phyloP scores from a whole-genome alignment of 2,797 vertebrate species.

The Otolemur crassicaudatus region DNA sequence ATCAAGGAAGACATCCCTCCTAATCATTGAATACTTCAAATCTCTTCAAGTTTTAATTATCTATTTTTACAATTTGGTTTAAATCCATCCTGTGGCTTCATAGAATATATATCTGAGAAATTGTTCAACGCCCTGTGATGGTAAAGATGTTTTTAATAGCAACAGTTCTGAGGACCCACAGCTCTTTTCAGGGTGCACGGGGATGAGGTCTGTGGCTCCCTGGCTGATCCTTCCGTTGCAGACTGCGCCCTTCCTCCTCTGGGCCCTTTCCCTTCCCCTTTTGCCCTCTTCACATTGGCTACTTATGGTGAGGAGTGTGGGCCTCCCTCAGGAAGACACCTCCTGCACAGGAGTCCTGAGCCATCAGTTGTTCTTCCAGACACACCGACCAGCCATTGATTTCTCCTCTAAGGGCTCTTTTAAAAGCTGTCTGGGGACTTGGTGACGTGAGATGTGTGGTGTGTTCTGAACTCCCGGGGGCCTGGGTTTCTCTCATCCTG shows the following conservation, averaged over 20 bases:
- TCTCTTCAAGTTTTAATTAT: not conserved
- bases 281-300: not conserved
- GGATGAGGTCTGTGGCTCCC: no score
- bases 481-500: not conserved
- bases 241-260: not conserved
- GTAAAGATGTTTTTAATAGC: not conserved
- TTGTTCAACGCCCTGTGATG: not conserved
- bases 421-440: not conserved
- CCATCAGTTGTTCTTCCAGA: not conserved
- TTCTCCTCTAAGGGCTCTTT: conserved; percentile 17
- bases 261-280: not conserved
- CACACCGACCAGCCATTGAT: not conserved
- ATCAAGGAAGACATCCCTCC: not conserved
- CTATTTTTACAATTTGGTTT: not conserved
- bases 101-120: not conserved
- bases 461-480: conserved; percentile 72
- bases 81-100: not conserved
- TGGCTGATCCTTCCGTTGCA: not conserved
- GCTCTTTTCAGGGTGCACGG: not conserved
- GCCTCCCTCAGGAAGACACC: not conserved
- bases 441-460: not conserved
- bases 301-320: not conserved
- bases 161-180: not conserved
- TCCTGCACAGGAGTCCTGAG: not conserved
- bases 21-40: not conserved